A percentile compares a stretch with the other conserved stretches of the same genome.
phyloP scores from a whole-genome alignment of 2,888 invertebrate genomes.

The Tanypteryx hageni region DNA sequence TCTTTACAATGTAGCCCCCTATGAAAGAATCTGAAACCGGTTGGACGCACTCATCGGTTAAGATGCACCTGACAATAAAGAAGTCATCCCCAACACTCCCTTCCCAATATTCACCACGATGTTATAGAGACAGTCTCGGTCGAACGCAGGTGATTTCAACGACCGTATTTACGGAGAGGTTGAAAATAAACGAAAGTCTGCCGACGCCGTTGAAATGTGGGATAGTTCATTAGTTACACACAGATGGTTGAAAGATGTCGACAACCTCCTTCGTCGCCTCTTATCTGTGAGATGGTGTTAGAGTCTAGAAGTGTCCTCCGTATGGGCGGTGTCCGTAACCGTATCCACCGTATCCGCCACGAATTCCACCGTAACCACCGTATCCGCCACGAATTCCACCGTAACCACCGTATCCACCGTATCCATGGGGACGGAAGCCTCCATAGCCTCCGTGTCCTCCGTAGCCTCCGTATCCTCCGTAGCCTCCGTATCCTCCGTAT shows the following conservation, averaged over 20 bases:
- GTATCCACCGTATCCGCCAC: not conserved
- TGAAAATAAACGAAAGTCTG: not conserved
- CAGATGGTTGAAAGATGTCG: not conserved
- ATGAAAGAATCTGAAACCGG: not conserved
- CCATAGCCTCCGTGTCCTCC: not conserved
- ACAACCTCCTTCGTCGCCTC: not conserved
- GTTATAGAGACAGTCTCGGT: not conserved
- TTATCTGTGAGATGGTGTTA: not conserved
- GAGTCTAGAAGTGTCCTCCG: conserved; percentile 20
- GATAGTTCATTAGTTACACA: not conserved
- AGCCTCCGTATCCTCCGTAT: not conserved
- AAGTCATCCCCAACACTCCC: not conserved
- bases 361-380: not conserved
- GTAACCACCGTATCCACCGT: conserved; percentile 17
- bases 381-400: not conserved
- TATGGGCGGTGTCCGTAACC: not conserved
- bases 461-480: not conserved
- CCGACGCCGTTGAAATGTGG: not conserved
- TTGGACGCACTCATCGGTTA: not conserved
- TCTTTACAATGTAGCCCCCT: too few species aligned
- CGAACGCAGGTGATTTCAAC: not conserved
- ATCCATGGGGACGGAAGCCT: not conserved
- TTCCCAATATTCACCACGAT: not conserved
- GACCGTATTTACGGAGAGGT: not conserved
- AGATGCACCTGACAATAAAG: not conserved